These are phyloP conservation scores for Indri indri DNA, from an alignment of 2,113 vertebrate species.

Conservation along the genomic window DNA sequence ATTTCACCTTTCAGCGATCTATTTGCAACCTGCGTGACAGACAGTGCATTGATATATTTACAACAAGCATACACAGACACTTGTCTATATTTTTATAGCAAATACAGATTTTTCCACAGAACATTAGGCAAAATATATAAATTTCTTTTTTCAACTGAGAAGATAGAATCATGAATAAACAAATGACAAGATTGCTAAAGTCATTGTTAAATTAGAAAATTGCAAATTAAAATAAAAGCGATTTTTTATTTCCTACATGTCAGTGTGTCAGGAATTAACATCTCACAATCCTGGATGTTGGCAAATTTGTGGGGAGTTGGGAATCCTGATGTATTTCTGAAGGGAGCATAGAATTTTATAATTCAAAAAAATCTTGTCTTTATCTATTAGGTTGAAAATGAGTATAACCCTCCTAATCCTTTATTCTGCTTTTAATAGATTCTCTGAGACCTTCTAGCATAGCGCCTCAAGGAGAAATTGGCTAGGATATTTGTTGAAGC, in stretches of 20 bases:
- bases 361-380: neutral
- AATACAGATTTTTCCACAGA: neutral
- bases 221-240: neutral
- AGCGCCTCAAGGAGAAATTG: neutral
- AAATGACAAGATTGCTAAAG: neutral
- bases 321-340: neutral
- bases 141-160: neutral
- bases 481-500: neutral
- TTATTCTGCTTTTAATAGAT: too few species aligned
- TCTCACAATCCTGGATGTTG: neutral
- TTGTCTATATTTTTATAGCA: neutral
- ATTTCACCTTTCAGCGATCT: neutral
- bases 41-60: neutral
- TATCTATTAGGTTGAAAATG: neutral
- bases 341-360: fast-evolving
- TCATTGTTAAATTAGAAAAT: neutral
- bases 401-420: fast-evolving
- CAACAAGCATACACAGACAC: neutral
- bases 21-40: neutral
- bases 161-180: neutral
- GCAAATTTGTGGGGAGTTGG: neutral
- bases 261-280: neutral
- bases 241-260: neutral
- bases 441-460: too few species aligned
- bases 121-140: neutral